A percentile compares a stretch with the other conserved stretches of the same genome.
Evolutionary conservation across 2,797 vertebrate species (phyloP).

Genomic region (Ctenosaura bakeri): DNA sequence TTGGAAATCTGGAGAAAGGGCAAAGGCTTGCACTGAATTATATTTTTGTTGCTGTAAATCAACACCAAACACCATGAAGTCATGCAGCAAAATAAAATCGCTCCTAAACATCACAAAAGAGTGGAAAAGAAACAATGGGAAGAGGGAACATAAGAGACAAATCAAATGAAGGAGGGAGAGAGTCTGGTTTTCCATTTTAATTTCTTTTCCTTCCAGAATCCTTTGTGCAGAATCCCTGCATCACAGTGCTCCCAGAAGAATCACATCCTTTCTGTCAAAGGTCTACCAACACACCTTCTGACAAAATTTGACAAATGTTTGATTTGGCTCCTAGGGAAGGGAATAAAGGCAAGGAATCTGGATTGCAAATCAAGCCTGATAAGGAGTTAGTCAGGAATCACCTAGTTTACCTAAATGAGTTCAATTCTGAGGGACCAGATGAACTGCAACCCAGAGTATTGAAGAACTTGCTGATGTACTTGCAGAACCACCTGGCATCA

Average conservation of each 20-base stretch:
- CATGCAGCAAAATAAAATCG: slow-evolving; percentile 8
- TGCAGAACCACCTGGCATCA: too few species aligned
- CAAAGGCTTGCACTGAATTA: slow-evolving; percentile 22
- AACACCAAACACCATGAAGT: slow-evolving; percentile 23
- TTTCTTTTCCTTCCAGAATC: not conserved
- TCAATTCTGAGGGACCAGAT: too few species aligned
- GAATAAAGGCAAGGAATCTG: not conserved
- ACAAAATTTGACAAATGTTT: not conserved
- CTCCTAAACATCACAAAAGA: not conserved
- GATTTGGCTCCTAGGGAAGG: too few species aligned
- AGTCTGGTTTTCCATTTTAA: slow-evolving; percentile 1
- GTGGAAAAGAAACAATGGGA: not conserved
- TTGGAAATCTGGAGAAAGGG: slow-evolving; percentile 29
- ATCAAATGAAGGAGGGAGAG: not conserved
- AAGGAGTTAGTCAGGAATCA: too few species aligned
- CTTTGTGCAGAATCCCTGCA: not conserved
- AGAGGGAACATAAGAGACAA: not conserved
- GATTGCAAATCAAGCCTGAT: too few species aligned
- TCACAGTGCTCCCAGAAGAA: not conserved
- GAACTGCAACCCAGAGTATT: too few species aligned
- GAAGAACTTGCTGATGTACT: too few species aligned
- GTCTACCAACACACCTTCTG: not conserved
- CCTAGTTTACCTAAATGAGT: too few species aligned
- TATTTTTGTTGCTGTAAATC: slow-evolving; percentile 41
- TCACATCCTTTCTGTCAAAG: not conserved